Evolutionary conservation across 2,888 invertebrate genomes (phyloP).

Genomic region (Tachina grossa): DNA sequence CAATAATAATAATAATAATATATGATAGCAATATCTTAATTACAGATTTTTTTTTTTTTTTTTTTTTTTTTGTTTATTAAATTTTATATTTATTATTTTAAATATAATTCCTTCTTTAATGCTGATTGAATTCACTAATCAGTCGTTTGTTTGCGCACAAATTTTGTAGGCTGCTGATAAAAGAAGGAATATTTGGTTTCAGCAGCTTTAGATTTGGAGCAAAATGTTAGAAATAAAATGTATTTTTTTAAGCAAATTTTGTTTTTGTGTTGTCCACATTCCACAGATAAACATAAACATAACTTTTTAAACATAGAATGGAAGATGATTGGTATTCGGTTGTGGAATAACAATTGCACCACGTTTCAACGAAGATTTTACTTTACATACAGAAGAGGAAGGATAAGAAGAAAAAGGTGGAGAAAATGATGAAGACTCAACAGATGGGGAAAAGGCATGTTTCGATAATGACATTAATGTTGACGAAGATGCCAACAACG

Average conservation of each 20-base stretch:
- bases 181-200: slow-evolving; percentile 19
- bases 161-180: slow-evolving; percentile 8
- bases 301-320: slow-evolving; percentile 64
- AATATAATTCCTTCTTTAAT: slow-evolving; percentile 25
- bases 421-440: slow-evolving; percentile 4
- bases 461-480: slow-evolving; percentile 43
- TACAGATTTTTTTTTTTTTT: slow-evolving; percentile 34
- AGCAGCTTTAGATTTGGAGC: slow-evolving; percentile 8
- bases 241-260: slow-evolving; percentile 11
- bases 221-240: slow-evolving; percentile 20
- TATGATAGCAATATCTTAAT: slow-evolving; percentile 62
- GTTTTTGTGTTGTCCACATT: slow-evolving; percentile 11
- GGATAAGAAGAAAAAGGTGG: background rate
- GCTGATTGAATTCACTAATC: slow-evolving; percentile 7
- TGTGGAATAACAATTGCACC: slow-evolving; percentile 54
- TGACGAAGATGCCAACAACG: slow-evolving; percentile 44
- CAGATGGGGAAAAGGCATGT: slow-evolving; percentile 45
- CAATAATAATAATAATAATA: slow-evolving; percentile 65
- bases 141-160: slow-evolving; percentile 6
- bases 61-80: slow-evolving; percentile 27
- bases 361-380: slow-evolving; percentile 49
- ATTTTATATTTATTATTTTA: slow-evolving; percentile 34
- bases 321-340: slow-evolving; percentile 63
- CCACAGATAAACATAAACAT: slow-evolving; percentile 31
- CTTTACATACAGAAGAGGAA: slow-evolving; percentile 9